Conservation (phyloP, 2,888 invertebrate species). For the Seira ritae region DNA sequence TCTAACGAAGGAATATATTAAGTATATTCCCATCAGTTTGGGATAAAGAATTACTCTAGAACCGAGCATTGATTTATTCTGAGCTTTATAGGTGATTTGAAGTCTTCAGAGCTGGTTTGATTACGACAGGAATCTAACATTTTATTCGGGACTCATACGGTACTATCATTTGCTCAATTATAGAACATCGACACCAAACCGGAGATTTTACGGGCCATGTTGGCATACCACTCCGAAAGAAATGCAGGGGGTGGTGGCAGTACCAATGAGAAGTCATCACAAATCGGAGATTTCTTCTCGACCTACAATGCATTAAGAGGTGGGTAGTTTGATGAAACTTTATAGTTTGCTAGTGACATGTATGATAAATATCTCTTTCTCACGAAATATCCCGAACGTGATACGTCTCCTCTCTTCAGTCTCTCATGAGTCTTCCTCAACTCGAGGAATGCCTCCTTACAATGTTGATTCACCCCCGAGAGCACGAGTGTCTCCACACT, state of each 20-base stretch:
- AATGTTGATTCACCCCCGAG: conserved; percentile 36
- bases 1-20: too few species aligned
- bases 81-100: too few species aligned
- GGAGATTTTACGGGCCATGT: not conserved
- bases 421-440: conserved; percentile 17
- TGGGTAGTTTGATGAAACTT: too few species aligned
- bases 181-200: too few species aligned
- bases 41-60: too few species aligned
- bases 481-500: conserved; percentile 51
- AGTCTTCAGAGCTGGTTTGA: too few species aligned
- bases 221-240: not conserved
- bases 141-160: too few species aligned
- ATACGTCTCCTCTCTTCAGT: conserved; percentile 25
- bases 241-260: conserved; percentile 10
- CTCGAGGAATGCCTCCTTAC: conserved; percentile 24
- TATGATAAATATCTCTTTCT: not conserved
- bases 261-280: conserved; percentile 30
- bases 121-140: too few species aligned
- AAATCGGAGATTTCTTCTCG: conserved; percentile 8
- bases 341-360: not conserved
- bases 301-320: conserved; percentile 16
- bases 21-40: too few species aligned
- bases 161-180: too few species aligned
- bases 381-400: conserved; percentile 44
- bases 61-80: too few species aligned